Evolutionary conservation across 1,140 invertebrate genomes (phyloP), one percentile per base, ranked within the genome.

Genomic region (Nephotettix cincticeps): DNA sequence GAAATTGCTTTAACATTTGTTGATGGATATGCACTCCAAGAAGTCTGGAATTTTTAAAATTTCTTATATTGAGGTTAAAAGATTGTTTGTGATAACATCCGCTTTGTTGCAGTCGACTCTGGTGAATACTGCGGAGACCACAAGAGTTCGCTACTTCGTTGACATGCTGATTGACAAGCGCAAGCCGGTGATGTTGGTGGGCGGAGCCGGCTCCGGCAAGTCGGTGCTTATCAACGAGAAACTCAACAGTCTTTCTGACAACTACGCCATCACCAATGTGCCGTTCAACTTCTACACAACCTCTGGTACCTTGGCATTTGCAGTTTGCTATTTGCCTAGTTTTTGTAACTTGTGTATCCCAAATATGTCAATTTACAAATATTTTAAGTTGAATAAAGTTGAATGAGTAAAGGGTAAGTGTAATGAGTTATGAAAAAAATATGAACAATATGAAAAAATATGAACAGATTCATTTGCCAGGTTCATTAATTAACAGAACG

Each of bases 271-370:
- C 17, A 89, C 92, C 1, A 96, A 95, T 81, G 92, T 96, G 21
- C 93, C 96, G 1, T 94, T 99, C 77, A 98, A 98, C 83, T 98
- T 93, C 81, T 98, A 98, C 80, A 98, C 96, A 0, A 95, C 94
- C 0, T 97, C 95, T 69, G 92, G 92, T 88, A 40, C 25, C 2
- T 25, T 17, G 1, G 19, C 4, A 14, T 36, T 14, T 36, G 17
- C 30, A 40, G n/a, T n/a, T n/a, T n/a, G n/a, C n/a, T n/a, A n/a
- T n/a, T n/a, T n/a, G n/a, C n/a, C n/a, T n/a, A n/a, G n/a, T n/a
- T n/a, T n/a, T n/a, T n/a, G n/a, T n/a, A n/a, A n/a, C n/a, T n/a
- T n/a, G n/a, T n/a, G n/a, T n/a, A n/a, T n/a, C n/a, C n/a, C n/a
- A n/a, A n/a, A n/a, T n/a, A n/a, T n/a, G n/a, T n/a, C n/a, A n/a